Base-by-base conservation (phyloP, 2,113 vertebrate species). In the Pterocles orientalis region DNA sequence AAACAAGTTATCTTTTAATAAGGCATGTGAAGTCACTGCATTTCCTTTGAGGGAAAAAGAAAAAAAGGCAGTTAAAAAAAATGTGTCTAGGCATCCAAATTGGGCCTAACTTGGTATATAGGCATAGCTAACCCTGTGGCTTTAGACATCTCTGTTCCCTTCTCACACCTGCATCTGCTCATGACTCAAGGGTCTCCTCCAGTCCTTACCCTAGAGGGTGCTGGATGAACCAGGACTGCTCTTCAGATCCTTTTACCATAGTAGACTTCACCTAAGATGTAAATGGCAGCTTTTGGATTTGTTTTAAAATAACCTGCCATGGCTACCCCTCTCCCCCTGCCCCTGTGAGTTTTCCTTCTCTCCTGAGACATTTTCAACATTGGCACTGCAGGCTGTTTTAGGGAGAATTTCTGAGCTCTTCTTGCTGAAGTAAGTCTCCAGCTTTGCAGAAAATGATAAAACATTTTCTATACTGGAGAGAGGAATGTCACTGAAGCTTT, bases 1-100 rank as follows among this genome's bases (percentile, higher is more conserved):
- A 96, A 94, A 91, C 56, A 89, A 84, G 56, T 89, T 88, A 87
- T 94, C 50, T 93, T 88, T 80, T 84, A 95, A 94, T 60, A 89
- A 71, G 65, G 50, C 62, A 86, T 39, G 26, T 75, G 56, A 53
- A 92, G 86, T 78, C 57, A 86, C 15, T 70, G 50, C 62, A 90
- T 88, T 89, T 95, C 64, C 54, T 90, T 96, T 76, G 73, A 57
- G 39, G 1, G 64, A 21, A 29, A 29, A 53, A 3, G 26, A 33
- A 34, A 43, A 17, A 61, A 60, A 50, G 18, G 16, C n/a, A 57
- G 51, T 61, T 61, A 50, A 10, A 68, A 45, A 80, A 71, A 20
- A 9, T 4, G 13, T 77, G 51, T 33, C 61, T 19, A 76, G 24
- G 29, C 33, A 60, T 14, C 31, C 87, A 92, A 89, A 90, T 75